Conservation (phyloP, 1,140 invertebrate genomes). For the Sinonovacula constricta region DNA sequence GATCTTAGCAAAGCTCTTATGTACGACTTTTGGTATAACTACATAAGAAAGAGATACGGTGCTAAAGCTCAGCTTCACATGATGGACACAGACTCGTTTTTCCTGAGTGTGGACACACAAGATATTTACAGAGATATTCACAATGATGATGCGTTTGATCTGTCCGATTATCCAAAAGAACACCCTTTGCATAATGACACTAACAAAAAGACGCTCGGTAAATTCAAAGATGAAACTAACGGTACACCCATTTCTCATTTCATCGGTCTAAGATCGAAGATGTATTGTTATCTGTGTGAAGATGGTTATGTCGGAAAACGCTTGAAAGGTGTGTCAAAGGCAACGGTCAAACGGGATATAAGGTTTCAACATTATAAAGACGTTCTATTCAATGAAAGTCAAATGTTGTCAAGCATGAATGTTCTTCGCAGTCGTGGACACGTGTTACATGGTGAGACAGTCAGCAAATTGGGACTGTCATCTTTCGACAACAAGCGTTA, state of each 20-base stretch:
- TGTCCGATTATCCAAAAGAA: slow-evolving; percentile 44
- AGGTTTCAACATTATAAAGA: slow-evolving; percentile 19
- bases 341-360: slow-evolving; percentile 3
- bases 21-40: slow-evolving; percentile 69
- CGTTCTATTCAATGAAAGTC: not conserved
- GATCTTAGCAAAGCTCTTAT: slow-evolving; percentile 48
- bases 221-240: slow-evolving; percentile 80
- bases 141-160: slow-evolving; percentile 39
- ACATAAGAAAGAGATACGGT: slow-evolving; percentile 62
- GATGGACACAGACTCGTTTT: slow-evolving; percentile 78
- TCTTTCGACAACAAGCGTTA: slow-evolving; percentile 23
- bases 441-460: slow-evolving; percentile 1
- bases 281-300: slow-evolving; percentile 18
- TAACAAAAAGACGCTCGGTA: slow-evolving; percentile 79
- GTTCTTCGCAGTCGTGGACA: slow-evolving; percentile 15
- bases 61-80: slow-evolving; percentile 62
- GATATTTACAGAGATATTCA: slow-evolving; percentile 77
- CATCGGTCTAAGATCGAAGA: slow-evolving; percentile 6
- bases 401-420: slow-evolving; percentile 2
- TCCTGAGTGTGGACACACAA: slow-evolving; percentile 73
- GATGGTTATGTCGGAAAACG: slow-evolving; percentile 59
- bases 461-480: slow-evolving; percentile 1
- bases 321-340: slow-evolving; percentile 44
- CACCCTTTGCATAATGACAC: slow-evolving; percentile 42
- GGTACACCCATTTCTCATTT: slow-evolving; percentile 51